Evolutionary conservation across 2,888 invertebrate genomes (phyloP).

Genomic region (Cremastobaeus sp.): DNA sequence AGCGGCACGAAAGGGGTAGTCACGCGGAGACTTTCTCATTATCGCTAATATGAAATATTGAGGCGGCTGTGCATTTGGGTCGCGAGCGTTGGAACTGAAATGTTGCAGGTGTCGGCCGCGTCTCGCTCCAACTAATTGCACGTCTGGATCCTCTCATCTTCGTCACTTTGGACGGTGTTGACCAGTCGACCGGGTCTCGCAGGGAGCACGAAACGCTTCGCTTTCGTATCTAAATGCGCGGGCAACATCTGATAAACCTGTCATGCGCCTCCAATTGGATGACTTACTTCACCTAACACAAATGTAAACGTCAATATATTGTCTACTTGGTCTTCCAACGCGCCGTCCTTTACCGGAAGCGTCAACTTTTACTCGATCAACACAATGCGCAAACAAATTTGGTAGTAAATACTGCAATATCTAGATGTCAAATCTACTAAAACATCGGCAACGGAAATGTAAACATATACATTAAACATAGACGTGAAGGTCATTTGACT

Average conservation of each 20-base stretch:
- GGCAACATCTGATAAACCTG: conserved; percentile 73
- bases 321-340: conserved; percentile 5
- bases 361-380: too few relatives aligned
- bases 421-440: too few relatives aligned
- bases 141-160: conserved; percentile 30
- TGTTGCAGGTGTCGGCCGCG: conserved; percentile 70
- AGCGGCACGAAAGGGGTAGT: conserved; percentile 48
- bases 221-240: conserved; percentile 62
- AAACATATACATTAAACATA: too few relatives aligned
- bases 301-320: conserved; percentile 52
- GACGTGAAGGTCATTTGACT: too few relatives aligned
- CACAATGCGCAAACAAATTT: too few relatives aligned
- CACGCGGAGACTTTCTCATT: conserved; percentile 65
- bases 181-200: conserved; percentile 57
- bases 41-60: conserved; percentile 75
- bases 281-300: conserved; percentile 66
- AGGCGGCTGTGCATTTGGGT: conserved; percentile 68
- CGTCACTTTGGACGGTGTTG: conserved; percentile 31
- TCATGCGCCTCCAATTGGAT: conserved; percentile 71
- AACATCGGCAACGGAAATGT: too few relatives aligned
- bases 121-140: conserved; percentile 31
- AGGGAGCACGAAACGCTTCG: conserved; percentile 52
- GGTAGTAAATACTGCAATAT: too few relatives aligned
- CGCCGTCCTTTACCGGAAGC: too few relatives aligned
- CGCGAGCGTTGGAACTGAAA: conserved; percentile 73